A percentile compares a stretch with the other conserved stretches of the same genome.
These are phyloP conservation scores for Aradophagus sp. DNA, from an alignment of 1,140 invertebrate species.

Conservation along the genomic window DNA sequence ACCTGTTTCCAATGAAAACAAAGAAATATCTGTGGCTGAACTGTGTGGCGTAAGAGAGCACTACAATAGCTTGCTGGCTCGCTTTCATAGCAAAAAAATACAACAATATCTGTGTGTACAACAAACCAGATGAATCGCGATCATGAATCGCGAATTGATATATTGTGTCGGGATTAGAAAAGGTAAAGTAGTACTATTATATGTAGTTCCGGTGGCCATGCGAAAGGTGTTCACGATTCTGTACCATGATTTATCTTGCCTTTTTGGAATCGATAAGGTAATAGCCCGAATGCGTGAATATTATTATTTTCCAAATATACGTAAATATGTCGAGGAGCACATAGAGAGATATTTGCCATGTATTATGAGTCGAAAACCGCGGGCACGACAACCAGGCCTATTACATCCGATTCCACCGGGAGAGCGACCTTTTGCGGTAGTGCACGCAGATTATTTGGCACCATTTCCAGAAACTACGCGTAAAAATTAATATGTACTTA, in stretches of 20 bases:
- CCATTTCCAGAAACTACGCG: neutral
- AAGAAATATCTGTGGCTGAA: neutral
- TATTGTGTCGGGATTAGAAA: neutral
- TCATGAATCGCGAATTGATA: neutral
- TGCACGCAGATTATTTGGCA: neutral
- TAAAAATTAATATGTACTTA: no score
- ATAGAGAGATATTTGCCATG: neutral
- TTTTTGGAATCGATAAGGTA: neutral
- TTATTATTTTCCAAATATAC: neutral
- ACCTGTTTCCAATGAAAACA: neutral
- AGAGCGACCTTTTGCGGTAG: neutral
- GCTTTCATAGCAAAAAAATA: no score
- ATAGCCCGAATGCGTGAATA: neutral
- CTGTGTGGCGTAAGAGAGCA: no score
- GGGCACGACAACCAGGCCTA: neutral
- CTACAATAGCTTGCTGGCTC: no score
- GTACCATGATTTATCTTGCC: neutral
- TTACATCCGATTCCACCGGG: conserved; percentile 3
- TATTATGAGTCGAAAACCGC: neutral
- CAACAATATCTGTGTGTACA: no score
- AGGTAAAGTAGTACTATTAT: neutral
- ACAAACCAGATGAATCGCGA: no score
- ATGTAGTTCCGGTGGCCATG: neutral
- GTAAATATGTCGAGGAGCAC: neutral
- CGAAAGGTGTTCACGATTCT: neutral